phyloP scores from a whole-genome alignment of 1,140 invertebrate species.

The Trissolcus basalis region DNA sequence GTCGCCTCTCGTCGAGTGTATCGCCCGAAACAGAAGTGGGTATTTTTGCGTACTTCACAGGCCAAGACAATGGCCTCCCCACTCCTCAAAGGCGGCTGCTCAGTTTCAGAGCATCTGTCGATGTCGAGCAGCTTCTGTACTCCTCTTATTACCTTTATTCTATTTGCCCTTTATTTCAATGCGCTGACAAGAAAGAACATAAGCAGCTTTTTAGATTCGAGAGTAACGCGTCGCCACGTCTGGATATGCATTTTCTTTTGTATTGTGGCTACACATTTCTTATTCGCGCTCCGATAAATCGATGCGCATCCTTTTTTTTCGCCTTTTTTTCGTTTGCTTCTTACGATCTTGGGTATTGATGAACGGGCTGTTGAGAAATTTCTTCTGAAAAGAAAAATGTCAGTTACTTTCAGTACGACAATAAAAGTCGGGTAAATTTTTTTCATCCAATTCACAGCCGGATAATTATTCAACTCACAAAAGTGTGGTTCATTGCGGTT shows the following conservation, averaged over 20 bases:
- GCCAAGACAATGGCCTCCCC: slow-evolving; percentile 65
- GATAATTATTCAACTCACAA: too few relatives aligned
- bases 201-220: slow-evolving; percentile 37
- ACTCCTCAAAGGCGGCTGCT: slow-evolving; percentile 38
- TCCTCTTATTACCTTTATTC: slow-evolving; percentile 49
- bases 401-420: slow-evolving; percentile 3
- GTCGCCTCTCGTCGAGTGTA: slow-evolving; percentile 12
- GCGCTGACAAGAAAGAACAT: slow-evolving; percentile 24
- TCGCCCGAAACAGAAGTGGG: slow-evolving; percentile 38
- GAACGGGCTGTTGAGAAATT: slow-evolving; percentile 6
- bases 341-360: slow-evolving; percentile 30
- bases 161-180: slow-evolving; percentile 55
- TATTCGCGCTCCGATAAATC: slow-evolving; percentile 28
- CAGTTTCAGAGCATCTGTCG: slow-evolving; percentile 58
- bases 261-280: slow-evolving; percentile 25
- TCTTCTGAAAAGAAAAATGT: slow-evolving; percentile 17
- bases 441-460: too few relatives aligned
- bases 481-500: too few relatives aligned
- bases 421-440: too few relatives aligned
- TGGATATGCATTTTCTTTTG: slow-evolving; percentile 26
- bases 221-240: slow-evolving; percentile 4
- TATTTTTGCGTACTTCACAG: slow-evolving; percentile 48
- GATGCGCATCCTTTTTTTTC: slow-evolving; percentile 16
- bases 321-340: slow-evolving; percentile 5
- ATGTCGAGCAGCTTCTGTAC: slow-evolving; percentile 23